Conservation (phyloP, 2,113 vertebrate genomes). For the Globicephala melas region DNA sequence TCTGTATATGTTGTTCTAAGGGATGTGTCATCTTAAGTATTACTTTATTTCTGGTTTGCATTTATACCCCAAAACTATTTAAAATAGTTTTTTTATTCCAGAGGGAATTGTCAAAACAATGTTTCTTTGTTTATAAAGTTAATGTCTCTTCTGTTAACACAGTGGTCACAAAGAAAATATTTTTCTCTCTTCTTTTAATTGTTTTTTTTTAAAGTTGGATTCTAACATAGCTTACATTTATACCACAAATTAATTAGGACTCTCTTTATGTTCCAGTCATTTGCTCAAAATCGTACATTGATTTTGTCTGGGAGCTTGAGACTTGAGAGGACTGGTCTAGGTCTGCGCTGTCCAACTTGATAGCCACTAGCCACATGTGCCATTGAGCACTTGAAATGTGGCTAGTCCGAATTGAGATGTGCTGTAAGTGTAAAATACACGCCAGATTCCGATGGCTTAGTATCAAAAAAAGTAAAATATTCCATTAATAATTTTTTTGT, state of each 20-base stretch:
- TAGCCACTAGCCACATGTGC: conserved; percentile 15
- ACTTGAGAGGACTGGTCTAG: conserved; percentile 45
- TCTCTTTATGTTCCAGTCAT: conserved; percentile 58
- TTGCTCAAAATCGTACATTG: conserved; percentile 41
- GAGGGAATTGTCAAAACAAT: neutral
- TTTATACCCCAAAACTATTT: conserved; percentile 1
- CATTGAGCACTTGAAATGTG: conserved; percentile 34
- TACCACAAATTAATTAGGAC: conserved; percentile 51
- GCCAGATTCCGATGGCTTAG: neutral
- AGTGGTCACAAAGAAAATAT: neutral
- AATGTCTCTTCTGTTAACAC: neutral
- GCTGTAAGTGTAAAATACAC: conserved; percentile 39
- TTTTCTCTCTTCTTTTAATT: conserved; percentile 33
- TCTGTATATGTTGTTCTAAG: neutral
- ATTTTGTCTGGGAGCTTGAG: conserved; percentile 60
- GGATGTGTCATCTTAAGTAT: neutral
- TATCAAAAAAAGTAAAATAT: conserved; percentile 16
- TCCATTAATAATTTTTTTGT: neutral
- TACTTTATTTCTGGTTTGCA: conserved; percentile 25
- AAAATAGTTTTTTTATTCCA: conserved; percentile 18
- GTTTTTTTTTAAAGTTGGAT: conserved; percentile 37
- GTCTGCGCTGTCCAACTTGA: neutral
- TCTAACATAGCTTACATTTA: conserved; percentile 43
- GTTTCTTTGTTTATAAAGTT: conserved; percentile 23
- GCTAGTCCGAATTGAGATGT: conserved; percentile 13